Conservation (phyloP, 2,113 vertebrate species). For the Illadopsis cleaveri region DNA sequence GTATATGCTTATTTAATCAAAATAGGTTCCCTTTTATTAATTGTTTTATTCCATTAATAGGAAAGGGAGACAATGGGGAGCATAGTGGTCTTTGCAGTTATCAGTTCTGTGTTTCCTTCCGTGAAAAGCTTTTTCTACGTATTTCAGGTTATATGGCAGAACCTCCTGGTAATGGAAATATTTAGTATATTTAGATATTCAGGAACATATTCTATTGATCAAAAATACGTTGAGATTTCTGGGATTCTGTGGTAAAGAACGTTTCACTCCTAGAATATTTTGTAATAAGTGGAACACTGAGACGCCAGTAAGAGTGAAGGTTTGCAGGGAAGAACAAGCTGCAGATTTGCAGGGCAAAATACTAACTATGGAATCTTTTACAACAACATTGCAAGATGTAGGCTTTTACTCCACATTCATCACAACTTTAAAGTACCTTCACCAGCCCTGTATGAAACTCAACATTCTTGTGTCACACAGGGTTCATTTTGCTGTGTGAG, state of each 20-base stretch:
- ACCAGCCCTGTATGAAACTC: neutral
- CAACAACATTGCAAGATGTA: neutral
- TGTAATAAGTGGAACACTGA: neutral
- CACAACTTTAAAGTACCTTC: neutral
- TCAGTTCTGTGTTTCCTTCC: neutral
- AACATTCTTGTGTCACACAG: neutral
- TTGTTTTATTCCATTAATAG: neutral
- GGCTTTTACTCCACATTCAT: neutral
- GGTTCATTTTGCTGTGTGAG: neutral
- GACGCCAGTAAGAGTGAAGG: neutral
- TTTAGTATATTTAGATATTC: neutral
- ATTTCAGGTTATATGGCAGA: neutral
- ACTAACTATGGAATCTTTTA: neutral
- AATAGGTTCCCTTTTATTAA: neutral
- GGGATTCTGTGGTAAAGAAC: neutral
- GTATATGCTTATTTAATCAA: neutral
- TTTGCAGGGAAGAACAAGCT: neutral
- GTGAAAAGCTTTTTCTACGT: neutral
- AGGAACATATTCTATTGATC: neutral
- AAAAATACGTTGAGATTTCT: neutral
- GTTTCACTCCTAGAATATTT: neutral
- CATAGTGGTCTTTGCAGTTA: neutral
- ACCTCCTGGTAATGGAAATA: neutral
- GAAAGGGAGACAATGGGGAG: fast-evolving
- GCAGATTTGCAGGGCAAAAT: neutral